Percentiles rank a stretch among this genome's conserved stretches.
phyloP scores from a whole-genome alignment of 2,888 invertebrate species.

The Galeopsomyia nigrocyanea region DNA sequence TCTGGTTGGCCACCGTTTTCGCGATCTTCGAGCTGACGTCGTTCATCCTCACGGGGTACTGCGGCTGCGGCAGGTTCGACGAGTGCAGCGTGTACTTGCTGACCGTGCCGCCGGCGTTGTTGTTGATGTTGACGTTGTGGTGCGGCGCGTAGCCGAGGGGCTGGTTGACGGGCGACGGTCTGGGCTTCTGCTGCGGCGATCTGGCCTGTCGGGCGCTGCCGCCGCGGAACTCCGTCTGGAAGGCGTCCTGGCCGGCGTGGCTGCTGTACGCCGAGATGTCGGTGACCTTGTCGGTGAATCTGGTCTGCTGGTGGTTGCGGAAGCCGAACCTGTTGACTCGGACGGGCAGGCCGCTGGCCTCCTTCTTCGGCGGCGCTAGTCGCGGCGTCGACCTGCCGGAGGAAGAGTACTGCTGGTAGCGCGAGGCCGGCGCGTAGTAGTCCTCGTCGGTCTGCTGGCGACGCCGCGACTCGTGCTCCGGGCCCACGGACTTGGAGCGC shows the following conservation, averaged over 20 bases:
- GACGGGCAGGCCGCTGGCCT: slow-evolving; percentile 72
- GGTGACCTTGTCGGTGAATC: slow-evolving; percentile 78
- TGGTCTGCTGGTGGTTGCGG: slow-evolving; percentile 74
- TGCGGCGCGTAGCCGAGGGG: not conserved
- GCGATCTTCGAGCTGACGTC: slow-evolving; percentile 77
- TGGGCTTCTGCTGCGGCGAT: slow-evolving; percentile 63
- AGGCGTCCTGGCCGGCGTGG: slow-evolving; percentile 68
- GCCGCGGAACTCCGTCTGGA: slow-evolving; percentile 55
- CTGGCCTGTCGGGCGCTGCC: slow-evolving; percentile 53
- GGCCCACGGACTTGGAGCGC: slow-evolving; percentile 69
- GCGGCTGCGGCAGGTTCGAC: slow-evolving; percentile 82
- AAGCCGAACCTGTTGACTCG: slow-evolving; percentile 84
- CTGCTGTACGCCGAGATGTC: slow-evolving; percentile 70
- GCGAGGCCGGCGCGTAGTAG: slow-evolving; percentile 56
- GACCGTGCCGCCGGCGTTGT: slow-evolving; percentile 58
- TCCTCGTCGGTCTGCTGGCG: slow-evolving; percentile 68
- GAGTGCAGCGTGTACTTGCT: slow-evolving; percentile 78
- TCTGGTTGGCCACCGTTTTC: slow-evolving; percentile 81
- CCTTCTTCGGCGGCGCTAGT: slow-evolving; percentile 78
- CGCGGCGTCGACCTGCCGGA: slow-evolving; percentile 78
- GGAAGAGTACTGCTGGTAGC: slow-evolving; percentile 59
- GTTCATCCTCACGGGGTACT: slow-evolving; percentile 75
- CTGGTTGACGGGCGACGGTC: slow-evolving; percentile 62
- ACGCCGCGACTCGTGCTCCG: slow-evolving; percentile 60
- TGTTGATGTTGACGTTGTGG: slow-evolving; percentile 11